These are phyloP conservation scores for Setipinna tenuifilis DNA, from an alignment of 2,797 vertebrate genomes.

Conservation along the genomic window DNA sequence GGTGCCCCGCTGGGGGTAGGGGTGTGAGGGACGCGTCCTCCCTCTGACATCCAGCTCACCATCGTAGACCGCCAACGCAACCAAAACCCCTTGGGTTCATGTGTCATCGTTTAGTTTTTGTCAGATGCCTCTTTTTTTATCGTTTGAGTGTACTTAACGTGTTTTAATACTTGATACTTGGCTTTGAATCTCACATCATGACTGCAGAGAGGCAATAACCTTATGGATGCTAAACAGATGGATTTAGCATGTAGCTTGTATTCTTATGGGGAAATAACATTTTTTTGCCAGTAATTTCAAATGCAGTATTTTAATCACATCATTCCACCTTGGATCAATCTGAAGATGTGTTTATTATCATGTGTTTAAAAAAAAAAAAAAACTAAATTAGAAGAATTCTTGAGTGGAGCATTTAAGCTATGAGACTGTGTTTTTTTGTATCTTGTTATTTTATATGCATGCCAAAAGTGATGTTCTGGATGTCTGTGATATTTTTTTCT, in stretches of 20 bases:
- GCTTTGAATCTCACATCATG: slow-evolving; percentile 11
- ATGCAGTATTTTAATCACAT: slow-evolving; percentile 19
- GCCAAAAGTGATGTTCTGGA: slow-evolving; percentile 7
- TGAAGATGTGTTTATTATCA: background rate
- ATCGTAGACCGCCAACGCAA: background rate
- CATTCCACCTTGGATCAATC: background rate
- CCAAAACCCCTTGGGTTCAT: background rate
- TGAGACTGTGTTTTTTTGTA: slow-evolving; percentile 14
- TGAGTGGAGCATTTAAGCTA: slow-evolving; percentile 10
- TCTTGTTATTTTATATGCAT: slow-evolving; percentile 21
- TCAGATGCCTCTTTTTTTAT: background rate
- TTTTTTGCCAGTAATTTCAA: background rate
- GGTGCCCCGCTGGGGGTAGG: no score
- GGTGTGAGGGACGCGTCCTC: no score
- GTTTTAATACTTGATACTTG: slow-evolving; percentile 25
- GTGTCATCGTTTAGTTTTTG: slow-evolving; percentile 19
- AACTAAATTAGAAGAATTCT: slow-evolving; percentile 14
- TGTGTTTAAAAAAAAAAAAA: background rate
- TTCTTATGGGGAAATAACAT: background rate
- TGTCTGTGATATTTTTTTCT: slow-evolving; percentile 5
- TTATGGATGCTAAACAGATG: background rate
- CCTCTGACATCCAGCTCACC: background rate
- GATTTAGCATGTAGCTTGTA: slow-evolving; percentile 3
- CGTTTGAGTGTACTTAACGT: slow-evolving; percentile 21
- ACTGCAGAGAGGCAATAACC: slow-evolving; percentile 13